phyloP scores from a whole-genome alignment of 2,888 invertebrate species.

The Camponotus fellah region DNA sequence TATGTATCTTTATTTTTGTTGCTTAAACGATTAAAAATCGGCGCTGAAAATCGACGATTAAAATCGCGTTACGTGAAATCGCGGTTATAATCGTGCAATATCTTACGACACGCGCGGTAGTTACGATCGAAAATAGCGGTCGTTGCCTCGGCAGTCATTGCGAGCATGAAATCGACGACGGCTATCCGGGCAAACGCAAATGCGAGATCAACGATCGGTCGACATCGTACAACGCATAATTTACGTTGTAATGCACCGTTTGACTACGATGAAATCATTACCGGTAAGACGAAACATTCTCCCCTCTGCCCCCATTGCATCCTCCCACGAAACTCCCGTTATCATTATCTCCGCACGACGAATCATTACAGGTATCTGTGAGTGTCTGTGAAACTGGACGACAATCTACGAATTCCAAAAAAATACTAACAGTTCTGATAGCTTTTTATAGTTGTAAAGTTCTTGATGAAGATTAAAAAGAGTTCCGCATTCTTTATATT shows the following conservation, averaged over 20 bases:
- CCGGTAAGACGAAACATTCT: conserved; percentile 38
- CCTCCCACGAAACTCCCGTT: conserved; percentile 41
- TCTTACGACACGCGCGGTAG: conserved; percentile 31
- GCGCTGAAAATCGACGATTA: not conserved
- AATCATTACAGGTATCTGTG: conserved; percentile 4
- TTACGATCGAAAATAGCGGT: conserved; percentile 62
- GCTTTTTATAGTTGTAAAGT: too few relatives aligned
- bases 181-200: conserved; percentile 49
- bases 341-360: conserved; percentile 33
- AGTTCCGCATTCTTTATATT: too few relatives aligned
- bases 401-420: too few relatives aligned
- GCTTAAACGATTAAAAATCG: too few relatives aligned
- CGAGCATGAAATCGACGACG: conserved; percentile 59
- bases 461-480: too few relatives aligned
- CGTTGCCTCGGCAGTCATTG: conserved; percentile 47
- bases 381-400: too few relatives aligned
- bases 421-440: too few relatives aligned
- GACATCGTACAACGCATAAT: conserved; percentile 60
- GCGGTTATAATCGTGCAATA: conserved; percentile 24
- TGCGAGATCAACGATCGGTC: conserved; percentile 66
- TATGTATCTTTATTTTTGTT: not conserved
- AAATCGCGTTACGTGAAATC: not conserved
- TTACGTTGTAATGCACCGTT: conserved; percentile 57
- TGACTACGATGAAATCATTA: conserved; percentile 55
- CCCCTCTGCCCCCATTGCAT: not conserved